phyloP scores from a whole-genome alignment of 2,113 vertebrate genomes.

The Gulo gulo region DNA sequence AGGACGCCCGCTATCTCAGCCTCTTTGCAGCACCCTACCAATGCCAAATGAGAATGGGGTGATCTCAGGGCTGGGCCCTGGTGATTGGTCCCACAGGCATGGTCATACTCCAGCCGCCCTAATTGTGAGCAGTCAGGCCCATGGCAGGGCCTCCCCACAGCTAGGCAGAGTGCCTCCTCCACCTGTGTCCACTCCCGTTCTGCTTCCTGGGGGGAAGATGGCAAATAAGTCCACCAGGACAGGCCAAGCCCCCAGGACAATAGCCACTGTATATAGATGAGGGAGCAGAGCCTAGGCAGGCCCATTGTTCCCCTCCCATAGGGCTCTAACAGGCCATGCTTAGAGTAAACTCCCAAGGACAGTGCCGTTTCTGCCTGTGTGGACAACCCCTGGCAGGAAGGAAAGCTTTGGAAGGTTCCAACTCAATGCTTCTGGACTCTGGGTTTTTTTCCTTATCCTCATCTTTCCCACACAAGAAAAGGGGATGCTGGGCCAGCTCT shows the following conservation, averaged over 20 bases:
- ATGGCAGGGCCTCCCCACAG: not conserved
- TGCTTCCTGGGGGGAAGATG: not conserved
- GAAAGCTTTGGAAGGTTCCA: not conserved
- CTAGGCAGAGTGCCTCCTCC: accelerated
- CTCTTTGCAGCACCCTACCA: not conserved
- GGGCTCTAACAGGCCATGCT: not conserved
- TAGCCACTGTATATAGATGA: not conserved
- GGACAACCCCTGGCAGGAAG: not conserved
- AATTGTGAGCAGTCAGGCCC: not conserved
- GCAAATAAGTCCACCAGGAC: not conserved
- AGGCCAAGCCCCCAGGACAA: not conserved
- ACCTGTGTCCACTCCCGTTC: accelerated
- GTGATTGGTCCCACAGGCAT: accelerated
- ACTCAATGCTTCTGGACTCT: not conserved
- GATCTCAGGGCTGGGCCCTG: not conserved
- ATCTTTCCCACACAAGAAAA: slow-evolving; percentile 32
- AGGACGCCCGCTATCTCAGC: not conserved
- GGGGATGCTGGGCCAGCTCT: slow-evolving; percentile 21
- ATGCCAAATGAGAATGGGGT: not conserved
- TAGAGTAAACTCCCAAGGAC: not conserved
- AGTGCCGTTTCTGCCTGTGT: not conserved
- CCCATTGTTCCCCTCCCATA: not conserved
- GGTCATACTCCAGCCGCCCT: not conserved
- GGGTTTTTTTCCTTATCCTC: not conserved
- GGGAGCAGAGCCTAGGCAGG: not conserved